Percentiles rank a stretch among this genome's conserved stretches.
Conservation (phyloP, 1,140 invertebrate genomes). For the Anagrus nilaparvatae region DNA sequence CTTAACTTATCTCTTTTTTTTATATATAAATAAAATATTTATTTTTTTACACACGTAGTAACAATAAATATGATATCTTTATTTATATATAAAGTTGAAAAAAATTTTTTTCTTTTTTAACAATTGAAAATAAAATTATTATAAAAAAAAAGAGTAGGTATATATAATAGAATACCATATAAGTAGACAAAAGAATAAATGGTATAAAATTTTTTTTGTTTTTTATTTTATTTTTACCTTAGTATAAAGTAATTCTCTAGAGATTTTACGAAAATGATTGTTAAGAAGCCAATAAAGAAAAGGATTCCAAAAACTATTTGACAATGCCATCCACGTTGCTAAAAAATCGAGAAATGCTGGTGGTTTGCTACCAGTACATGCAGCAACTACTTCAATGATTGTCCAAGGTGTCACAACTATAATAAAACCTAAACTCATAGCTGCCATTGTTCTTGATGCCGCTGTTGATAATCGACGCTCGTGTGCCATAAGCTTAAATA, state of each 20-base stretch:
- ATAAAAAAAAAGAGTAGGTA: no score
- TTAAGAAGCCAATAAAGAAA: constrained; percentile 80
- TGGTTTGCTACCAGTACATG: constrained; percentile 71
- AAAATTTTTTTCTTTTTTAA: no score
- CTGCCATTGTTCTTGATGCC: constrained; percentile 76
- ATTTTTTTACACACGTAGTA: no score
- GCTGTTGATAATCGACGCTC: constrained; percentile 65
- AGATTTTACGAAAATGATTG: constrained; percentile 71
- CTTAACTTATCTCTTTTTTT: no score
- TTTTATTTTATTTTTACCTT: constrained; percentile 46
- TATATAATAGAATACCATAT: no score
- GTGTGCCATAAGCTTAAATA: constrained; percentile 51
- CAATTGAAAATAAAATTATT: no score
- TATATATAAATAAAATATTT: no score
- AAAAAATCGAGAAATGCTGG: constrained; percentile 71
- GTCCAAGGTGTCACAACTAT: constrained; percentile 81
- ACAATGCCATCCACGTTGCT: constrained; percentile 74
- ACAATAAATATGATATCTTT: no score
- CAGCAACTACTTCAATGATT: constrained; percentile 78
- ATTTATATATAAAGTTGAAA: no score
- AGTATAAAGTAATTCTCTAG: constrained; percentile 60
- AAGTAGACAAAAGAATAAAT: no score
- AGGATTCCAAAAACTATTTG: constrained; percentile 80
- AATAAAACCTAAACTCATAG: constrained; percentile 79
- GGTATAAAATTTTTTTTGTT: constrained; percentile 2